Conservation (phyloP, 2,113 vertebrate species). For the Entelurus aequoreus region DNA sequence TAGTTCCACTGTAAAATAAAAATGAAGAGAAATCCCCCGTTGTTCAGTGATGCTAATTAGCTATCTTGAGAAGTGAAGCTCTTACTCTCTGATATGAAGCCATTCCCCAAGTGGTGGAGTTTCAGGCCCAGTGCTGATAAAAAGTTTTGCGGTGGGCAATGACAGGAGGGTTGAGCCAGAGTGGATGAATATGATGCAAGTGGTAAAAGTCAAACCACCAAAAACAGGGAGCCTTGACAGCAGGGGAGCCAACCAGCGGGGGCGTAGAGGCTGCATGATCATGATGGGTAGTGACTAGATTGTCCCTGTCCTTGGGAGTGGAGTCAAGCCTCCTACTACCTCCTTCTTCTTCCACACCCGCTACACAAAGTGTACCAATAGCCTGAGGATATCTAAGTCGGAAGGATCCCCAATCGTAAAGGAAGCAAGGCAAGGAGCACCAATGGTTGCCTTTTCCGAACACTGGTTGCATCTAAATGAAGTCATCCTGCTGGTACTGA, state of each 20-base stretch:
- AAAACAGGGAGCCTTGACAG: slow-evolving; percentile 58
- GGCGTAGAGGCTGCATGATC: slow-evolving; percentile 42
- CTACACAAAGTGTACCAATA: slow-evolving; percentile 30
- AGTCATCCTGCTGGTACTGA: slow-evolving; percentile 42
- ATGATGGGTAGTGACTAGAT: slow-evolving; percentile 52
- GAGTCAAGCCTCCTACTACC: slow-evolving; percentile 35
- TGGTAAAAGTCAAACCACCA: slow-evolving; percentile 52
- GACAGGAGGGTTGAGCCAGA: slow-evolving; percentile 41
- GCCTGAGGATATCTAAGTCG: slow-evolving; percentile 32
- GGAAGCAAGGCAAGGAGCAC: slow-evolving; percentile 34
- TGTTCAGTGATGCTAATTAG: slow-evolving; percentile 32
- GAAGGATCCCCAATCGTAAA: slow-evolving; percentile 37
- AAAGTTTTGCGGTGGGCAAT: slow-evolving; percentile 23
- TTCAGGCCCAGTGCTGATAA: background rate
- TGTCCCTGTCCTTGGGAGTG: slow-evolving; percentile 46
- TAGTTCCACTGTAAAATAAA: background rate
- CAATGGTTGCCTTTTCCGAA: slow-evolving; percentile 46
- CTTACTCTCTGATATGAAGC: slow-evolving; percentile 2
- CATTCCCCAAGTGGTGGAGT: slow-evolving; percentile 6
- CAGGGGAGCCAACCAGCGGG: slow-evolving; percentile 42
- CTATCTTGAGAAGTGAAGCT: slow-evolving; percentile 31
- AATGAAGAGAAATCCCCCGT: background rate
- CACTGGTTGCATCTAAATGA: slow-evolving; percentile 50
- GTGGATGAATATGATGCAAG: slow-evolving; percentile 58
- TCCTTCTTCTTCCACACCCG: slow-evolving; percentile 31